These are phyloP conservation scores for Parnassius smintheus DNA, from an alignment of 2,888 invertebrate species.

Conservation along the genomic window DNA sequence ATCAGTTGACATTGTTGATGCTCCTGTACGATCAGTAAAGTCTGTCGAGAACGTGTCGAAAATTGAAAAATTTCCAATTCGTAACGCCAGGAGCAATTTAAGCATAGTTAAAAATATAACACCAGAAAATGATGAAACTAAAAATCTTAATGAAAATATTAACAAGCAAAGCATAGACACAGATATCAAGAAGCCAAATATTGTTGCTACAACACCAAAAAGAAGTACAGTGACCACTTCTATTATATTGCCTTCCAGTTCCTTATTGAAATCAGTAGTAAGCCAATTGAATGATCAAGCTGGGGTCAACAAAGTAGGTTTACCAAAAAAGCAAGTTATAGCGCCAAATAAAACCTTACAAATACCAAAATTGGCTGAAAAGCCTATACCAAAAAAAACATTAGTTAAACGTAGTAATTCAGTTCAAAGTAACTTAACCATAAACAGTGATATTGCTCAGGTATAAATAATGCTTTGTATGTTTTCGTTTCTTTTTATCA, in stretches of 20 bases:
- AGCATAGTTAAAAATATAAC: slow-evolving; percentile 32
- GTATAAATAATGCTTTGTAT: slow-evolving; percentile 68
- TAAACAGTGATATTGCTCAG: slow-evolving; percentile 64
- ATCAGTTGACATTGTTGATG: slow-evolving; percentile 61
- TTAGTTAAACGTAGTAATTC: slow-evolving; percentile 70
- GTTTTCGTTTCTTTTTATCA: slow-evolving; percentile 40
- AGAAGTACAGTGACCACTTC: slow-evolving; percentile 44
- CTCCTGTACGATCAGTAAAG: slow-evolving; percentile 59
- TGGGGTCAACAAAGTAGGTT: slow-evolving; percentile 61
- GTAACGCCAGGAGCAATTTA: slow-evolving; percentile 30
- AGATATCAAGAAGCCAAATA: slow-evolving; percentile 61
- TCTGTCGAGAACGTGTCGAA: slow-evolving; percentile 63
- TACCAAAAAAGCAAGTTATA: slow-evolving; percentile 71
- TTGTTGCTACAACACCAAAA: slow-evolving; percentile 73
- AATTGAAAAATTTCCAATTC: slow-evolving; percentile 32
- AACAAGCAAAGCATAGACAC: slow-evolving; percentile 37
- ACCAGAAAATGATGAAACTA: neutral
- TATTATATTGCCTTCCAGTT: slow-evolving; percentile 65
- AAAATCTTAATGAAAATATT: slow-evolving; percentile 36
- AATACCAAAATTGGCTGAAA: slow-evolving; percentile 75
- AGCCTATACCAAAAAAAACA: slow-evolving; percentile 73
- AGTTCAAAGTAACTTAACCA: slow-evolving; percentile 61
- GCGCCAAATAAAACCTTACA: slow-evolving; percentile 72
- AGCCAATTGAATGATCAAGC: slow-evolving; percentile 63
- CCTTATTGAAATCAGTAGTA: slow-evolving; percentile 68